Base-by-base conservation (phyloP, 2,797 vertebrate genomes). In the Amblyopsis hoosieri region DNA sequence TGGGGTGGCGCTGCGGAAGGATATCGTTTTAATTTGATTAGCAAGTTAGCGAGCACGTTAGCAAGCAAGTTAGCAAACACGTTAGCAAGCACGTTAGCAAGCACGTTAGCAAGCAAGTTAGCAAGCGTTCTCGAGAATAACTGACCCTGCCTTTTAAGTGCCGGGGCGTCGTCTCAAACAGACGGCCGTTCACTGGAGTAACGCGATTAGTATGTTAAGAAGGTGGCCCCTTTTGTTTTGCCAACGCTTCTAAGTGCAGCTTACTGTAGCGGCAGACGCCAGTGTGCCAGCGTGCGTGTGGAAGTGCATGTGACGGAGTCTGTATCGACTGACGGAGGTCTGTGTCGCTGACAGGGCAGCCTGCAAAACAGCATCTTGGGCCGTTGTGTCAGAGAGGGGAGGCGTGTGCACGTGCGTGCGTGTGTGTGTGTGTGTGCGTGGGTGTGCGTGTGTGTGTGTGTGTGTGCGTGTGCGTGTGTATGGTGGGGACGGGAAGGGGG, bases 151-250 rank as follows among this genome's bases (percentile, higher is more conserved):
- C 19, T 23, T 84, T 71, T 53, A 82, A 85, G 85, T 84, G 80
- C 65, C 2, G 14, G 61, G 47, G 80, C 45, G n/a, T 67, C 3
- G 65, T 64, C 79, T 74, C 62, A 56, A 62, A 54, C 62, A 66
- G 62, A 23, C 49, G 12, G 33, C 63, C 49, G 72, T 63, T 86
- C 79, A 19, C 85, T 88, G 85, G 79, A 75, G 78, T 80, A 87
- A 86, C 82, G 74, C 82, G 85, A 84, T 87, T 83, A 87, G 80
- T 87, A 87, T 87, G 87, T 84, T 86, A 88, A 89, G 71, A 84
- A 83, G 87, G 80, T 65, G 60, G 74, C 69, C 57, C 60, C 63
- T 69, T 72, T 87, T 88, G 79, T 86, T 78, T 80, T 23, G 62
- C 62, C 72, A 79, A 62, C 74, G 76, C 79, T 69, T 77, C 63